Evolutionary conservation across 2,113 vertebrate species (phyloP), one percentile per base, ranked within the genome.

Genomic region (Cephalopterus ornatus): DNA sequence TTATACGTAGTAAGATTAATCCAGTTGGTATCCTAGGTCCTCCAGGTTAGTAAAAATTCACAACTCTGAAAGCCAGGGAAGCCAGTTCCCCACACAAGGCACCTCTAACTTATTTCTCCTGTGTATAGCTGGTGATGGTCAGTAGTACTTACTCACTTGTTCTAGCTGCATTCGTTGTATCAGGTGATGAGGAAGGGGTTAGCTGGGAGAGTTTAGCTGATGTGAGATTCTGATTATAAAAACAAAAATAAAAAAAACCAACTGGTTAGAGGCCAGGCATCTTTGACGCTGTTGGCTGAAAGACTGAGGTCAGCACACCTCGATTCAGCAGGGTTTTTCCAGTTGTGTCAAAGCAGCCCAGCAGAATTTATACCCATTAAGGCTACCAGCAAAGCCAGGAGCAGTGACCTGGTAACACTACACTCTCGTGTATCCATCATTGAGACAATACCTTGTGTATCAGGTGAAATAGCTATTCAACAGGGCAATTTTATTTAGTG

Each of bases 341-440:
- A 63, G 42, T n/a, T 4, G 55, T 15, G 50, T 35, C 41, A 70
- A 66, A 87, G 59, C 46, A 92, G 73, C 46, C 52, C 55, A 82
- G 35, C 41, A 82, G 39, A 75, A 78, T 9, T 47, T 46, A 7
- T 11, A 46, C 6, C 42, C 32, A 26, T 16, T 26, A 74, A 41
- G 15, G 55, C 55, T 37, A 15, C 39, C 26, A 75, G 88, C 26
- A 85, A 84, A 50, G 78, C 15, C 62, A 63, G 1, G 6, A 89
- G 46, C 32, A 77, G 49, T 46, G 14, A 27, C 35, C 32, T 3
- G 1, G 32, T 44, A 63, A 81, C 4, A 6, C 50, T 32, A 26
- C 0, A 2, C 24, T 63, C 1, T 46, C 0, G 0, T 8, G 23
- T 2, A 28, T 28, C n/a, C 44, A 50, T 28, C 77, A n/a, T 20